phyloP scores from a whole-genome alignment of 92 coral and sea anemone genomes.

The Chrysogorgia sp. region DNA sequence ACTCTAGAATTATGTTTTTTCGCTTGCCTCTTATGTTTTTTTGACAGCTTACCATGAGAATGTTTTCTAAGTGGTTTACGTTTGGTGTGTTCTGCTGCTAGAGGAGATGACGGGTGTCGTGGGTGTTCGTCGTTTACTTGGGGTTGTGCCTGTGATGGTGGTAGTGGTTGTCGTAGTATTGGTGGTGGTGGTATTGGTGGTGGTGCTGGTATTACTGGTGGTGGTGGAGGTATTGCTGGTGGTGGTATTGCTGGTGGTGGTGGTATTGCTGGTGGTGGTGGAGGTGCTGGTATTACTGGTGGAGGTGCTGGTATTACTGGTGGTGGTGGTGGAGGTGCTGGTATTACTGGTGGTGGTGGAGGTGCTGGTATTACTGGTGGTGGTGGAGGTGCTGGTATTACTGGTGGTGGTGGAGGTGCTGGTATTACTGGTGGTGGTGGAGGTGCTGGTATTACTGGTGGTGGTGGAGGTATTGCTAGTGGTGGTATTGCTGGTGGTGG shows the following conservation, averaged over 20 bases:
- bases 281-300: background rate
- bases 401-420: background rate
- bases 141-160: background rate
- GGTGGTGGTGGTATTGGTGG: background rate
- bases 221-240: background rate
- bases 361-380: background rate
- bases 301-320: too few relatives aligned
- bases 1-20: background rate
- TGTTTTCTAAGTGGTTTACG: background rate
- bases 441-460: background rate
- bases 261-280: background rate
- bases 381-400: background rate
- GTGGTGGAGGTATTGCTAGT: background rate
- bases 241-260: background rate
- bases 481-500: background rate
- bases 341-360: background rate
- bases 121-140: background rate
- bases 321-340: background rate
- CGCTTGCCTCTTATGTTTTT: background rate
- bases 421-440: background rate
- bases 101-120: background rate
- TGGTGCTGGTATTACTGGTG: background rate
- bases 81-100: background rate
- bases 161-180: background rate
- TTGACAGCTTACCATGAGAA: background rate